Base-by-base conservation (phyloP, 1,140 invertebrate species). In the Brachionus manjavacas region DNA sequence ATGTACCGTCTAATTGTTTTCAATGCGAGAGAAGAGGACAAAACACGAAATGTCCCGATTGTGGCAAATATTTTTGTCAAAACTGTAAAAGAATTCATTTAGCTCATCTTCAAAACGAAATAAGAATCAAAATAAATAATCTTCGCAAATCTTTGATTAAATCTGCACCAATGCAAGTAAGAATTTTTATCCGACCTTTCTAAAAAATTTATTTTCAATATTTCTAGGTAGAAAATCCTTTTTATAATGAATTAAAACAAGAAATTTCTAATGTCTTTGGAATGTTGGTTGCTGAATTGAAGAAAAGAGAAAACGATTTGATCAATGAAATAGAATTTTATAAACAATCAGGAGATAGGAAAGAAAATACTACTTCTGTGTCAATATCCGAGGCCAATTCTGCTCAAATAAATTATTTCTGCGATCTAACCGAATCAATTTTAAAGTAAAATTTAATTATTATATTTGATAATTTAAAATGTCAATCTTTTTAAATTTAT, bases 181-280 rank as follows among this genome's bases (percentile, higher is more conserved):
- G 41, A 66, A 84, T 20, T 84, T 49, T 76, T 80, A 23, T 84
- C 16, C 0, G 6, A 70, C 8, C 14, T 16, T 7, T 49, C 20
- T 39, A 43, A n/a, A 20, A 52, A 85, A 23, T 39, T 39, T 23
- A 25, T 66, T 23, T 41, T 49, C 9, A 49, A 43, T 43, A 95
- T 7, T 94, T 96, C 88, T 94, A 95, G 87, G 96, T 95, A 88
- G 93, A 93, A 68, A 94, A 95, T 90, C 92, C 92, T 25, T 96
- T 96, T 88, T 94, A 94, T 87, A 91, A 92, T 46, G 93, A 93
- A 66, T 94, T 96, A 14, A 91, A 92, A n/a, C 94, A 95, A 86
- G 95, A 97, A 91, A 93, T 97, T 31, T 95, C 96, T 86, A 95
- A 97, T 89, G 94, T 95, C 85, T 94, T 96, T 87, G 92, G 94